phyloP scores from a whole-genome alignment of 2,113 vertebrate genomes.

The Monopterus albus region DNA sequence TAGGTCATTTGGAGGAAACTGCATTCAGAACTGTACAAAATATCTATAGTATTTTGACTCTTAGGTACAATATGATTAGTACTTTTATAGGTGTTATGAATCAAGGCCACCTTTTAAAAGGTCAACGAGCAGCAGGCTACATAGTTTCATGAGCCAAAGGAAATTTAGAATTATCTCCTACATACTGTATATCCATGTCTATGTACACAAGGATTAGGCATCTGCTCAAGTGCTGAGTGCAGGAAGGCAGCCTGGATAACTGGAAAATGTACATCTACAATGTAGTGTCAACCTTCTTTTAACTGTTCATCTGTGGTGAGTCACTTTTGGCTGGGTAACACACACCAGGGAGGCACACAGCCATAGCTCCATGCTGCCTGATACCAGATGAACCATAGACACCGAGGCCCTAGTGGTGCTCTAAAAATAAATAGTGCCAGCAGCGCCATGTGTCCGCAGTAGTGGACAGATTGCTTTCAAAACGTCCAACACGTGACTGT shows the following conservation, averaged over 20 bases:
- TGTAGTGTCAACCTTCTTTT: neutral
- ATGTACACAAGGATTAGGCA: neutral
- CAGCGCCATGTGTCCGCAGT: constrained; percentile 50
- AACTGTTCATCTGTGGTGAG: constrained; percentile 47
- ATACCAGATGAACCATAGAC: constrained; percentile 67
- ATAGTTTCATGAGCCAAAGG: too few relatives aligned
- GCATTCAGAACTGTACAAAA: too few relatives aligned
- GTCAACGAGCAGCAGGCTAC: too few relatives aligned
- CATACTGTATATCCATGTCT: neutral
- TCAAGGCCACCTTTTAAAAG: too few relatives aligned
- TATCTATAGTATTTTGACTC: neutral
- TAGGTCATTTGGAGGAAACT: too few relatives aligned
- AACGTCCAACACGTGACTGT: neutral
- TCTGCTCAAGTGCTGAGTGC: neutral
- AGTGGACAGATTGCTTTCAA: constrained; percentile 23
- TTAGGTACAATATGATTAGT: neutral
- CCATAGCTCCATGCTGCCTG: constrained; percentile 52
- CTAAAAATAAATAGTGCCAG: constrained; percentile 76
- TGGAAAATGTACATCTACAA: neutral
- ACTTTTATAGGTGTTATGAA: too few relatives aligned
- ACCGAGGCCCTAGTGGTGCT: constrained; percentile 35
- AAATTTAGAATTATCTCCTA: too few relatives aligned
- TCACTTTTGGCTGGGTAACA: constrained; percentile 49
- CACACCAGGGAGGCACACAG: constrained; percentile 55
- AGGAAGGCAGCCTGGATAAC: neutral